These are phyloP conservation scores for Bradypodion ventrale DNA, from an alignment of 2,797 vertebrate genomes.

Conservation along the genomic window DNA sequence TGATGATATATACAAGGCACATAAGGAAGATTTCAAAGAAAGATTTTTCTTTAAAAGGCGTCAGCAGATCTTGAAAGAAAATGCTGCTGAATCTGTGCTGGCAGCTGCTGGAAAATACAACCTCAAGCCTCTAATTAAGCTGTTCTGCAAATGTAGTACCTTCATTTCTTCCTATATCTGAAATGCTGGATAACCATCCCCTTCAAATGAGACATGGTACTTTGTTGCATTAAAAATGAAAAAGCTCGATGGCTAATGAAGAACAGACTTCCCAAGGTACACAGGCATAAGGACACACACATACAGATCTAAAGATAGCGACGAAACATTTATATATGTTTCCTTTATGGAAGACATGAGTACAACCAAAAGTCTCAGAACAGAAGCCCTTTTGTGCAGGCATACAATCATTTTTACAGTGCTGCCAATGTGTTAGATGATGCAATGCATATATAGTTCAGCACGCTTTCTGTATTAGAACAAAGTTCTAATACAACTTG, in stretches of 20 bases:
- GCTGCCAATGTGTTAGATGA: constrained; percentile 62
- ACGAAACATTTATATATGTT: constrained; percentile 65
- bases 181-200: constrained; percentile 26
- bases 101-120: constrained; percentile 24
- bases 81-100: not conserved
- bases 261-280: constrained; percentile 59
- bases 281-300: constrained; percentile 42
- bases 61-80: constrained; percentile 36
- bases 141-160: constrained; percentile 23
- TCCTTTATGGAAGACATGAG: constrained; percentile 60
- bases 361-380: constrained; percentile 64
- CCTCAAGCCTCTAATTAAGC: constrained; percentile 12
- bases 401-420: constrained; percentile 67
- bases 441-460: constrained; percentile 62
- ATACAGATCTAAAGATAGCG: constrained; percentile 66
- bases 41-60: not conserved
- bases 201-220: constrained; percentile 35
- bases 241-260: constrained; percentile 41
- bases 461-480: constrained; percentile 59
- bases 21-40: constrained; percentile 22
- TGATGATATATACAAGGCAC: constrained; percentile 17
- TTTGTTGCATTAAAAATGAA: constrained; percentile 47
- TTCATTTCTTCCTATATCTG: constrained; percentile 5
- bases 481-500: constrained; percentile 44
- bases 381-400: constrained; percentile 60